Evolutionary conservation across 2,113 vertebrate species (phyloP), one percentile per base, ranked within the genome.

Genomic region (Onychostoma macrolepis): DNA sequence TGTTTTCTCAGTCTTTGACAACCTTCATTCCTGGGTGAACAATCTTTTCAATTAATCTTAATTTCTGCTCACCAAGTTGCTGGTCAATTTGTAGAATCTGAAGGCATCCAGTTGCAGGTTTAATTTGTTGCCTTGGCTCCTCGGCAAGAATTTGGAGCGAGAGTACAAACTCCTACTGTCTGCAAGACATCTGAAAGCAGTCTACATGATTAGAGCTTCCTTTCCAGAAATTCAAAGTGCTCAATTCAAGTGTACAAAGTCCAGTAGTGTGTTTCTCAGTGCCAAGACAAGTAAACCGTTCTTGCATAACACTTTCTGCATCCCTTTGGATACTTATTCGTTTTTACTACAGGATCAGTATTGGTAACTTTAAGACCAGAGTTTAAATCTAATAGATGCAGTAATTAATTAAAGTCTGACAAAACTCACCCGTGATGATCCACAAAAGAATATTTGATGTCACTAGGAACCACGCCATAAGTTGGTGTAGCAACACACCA

Each of bases 51-150:
- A 41, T 36, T 5, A 53, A 4, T 1, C 45, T 78, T 28, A 11
- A 78, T 4, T 21, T 30, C 56, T 63, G 79, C 86, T 84, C 69
- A 85, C 87, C 75, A 48, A 48, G 30, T 80, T 74, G 21, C 71
- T 28, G 4, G 67, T 19, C 21, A 65, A 87, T 10, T 91, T 86
- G 80, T 93, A 83, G 80, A 95, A 94, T 76, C 58, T 89, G 85
- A 95, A 95, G 10, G 94, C 94, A 4, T 94, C 92, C 0, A 94
- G 33, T 50, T 89, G 86, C 33, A 95, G 91, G 53, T 89, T 87
- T 80, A 94, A 88, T 48, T 80, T 90, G 45, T 92, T 65, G 38
- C 92, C 89, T 38, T 90, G 78, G 1, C 43, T 28, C 86, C 94
- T 90, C 24, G 88, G 90, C 7, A 94, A 61, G 86, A 93, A 95